Conservation (phyloP, 2,888 invertebrate species). For the Limenitis camilla region DNA sequence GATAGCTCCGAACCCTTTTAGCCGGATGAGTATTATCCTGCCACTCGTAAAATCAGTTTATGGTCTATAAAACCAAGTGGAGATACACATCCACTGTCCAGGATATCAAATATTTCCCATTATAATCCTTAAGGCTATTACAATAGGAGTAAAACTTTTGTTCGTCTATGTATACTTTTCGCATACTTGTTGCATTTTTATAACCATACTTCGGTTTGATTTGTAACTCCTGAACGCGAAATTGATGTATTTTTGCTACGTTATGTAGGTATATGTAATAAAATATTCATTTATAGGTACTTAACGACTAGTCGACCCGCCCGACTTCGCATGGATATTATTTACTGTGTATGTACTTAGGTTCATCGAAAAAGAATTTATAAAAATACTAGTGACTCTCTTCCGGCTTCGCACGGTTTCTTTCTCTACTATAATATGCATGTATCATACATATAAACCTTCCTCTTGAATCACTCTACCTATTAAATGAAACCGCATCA, state of each 20-base stretch:
- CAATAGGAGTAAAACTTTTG: slow-evolving; percentile 4
- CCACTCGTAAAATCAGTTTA: slow-evolving; percentile 64
- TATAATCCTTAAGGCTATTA: slow-evolving; percentile 28
- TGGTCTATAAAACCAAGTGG: slow-evolving; percentile 69
- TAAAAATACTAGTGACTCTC: no score
- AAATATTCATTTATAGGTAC: slow-evolving; percentile 18
- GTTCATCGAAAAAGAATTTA: no score
- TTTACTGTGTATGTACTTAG: no score
- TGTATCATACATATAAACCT: no score
- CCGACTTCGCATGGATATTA: no score
- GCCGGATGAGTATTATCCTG: slow-evolving; percentile 69
- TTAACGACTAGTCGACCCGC: no score
- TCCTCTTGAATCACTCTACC: no score
- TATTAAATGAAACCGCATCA: no score
- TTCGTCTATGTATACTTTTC: slow-evolving; percentile 44
- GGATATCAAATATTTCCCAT: slow-evolving; percentile 12
- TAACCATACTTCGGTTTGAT: slow-evolving; percentile 72
- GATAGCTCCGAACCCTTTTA: slow-evolving; percentile 58
- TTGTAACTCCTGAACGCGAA: slow-evolving; percentile 63
- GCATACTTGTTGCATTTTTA: slow-evolving; percentile 73
- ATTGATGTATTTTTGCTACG: slow-evolving; percentile 42
- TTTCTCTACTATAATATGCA: no score
- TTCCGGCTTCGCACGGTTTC: no score
- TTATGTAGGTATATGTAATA: slow-evolving; percentile 24
- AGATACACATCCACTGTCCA: slow-evolving; percentile 45